Conservation (phyloP, 2,113 vertebrate species). For the Apus apus region DNA sequence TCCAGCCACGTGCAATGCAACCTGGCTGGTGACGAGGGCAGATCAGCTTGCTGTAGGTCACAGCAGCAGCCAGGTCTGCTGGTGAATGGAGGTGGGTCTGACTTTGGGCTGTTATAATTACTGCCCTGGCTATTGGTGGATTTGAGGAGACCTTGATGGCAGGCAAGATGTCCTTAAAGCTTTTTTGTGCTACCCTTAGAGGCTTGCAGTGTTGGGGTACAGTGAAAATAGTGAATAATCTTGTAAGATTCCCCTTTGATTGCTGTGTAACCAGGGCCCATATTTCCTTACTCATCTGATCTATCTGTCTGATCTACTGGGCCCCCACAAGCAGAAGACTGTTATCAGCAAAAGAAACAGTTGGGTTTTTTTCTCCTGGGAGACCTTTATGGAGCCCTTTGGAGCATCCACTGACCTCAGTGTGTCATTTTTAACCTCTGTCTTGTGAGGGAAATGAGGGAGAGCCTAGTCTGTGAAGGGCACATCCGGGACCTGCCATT, state of each 20-base stretch:
- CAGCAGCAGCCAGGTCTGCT: neutral
- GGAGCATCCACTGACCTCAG: neutral
- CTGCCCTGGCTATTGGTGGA: neutral
- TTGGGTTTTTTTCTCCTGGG: neutral
- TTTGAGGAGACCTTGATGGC: neutral
- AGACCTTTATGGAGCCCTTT: neutral
- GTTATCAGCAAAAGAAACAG: neutral
- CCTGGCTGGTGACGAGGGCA: rapidly evolving
- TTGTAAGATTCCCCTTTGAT: neutral
- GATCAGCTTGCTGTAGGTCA: neutral
- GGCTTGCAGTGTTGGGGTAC: neutral
- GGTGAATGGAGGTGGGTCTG: neutral
- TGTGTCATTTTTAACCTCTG: neutral
- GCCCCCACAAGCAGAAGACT: neutral
- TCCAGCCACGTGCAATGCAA: neutral
- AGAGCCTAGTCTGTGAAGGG: neutral
- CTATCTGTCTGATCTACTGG: neutral
- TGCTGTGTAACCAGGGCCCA: neutral
- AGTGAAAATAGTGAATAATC: neutral
- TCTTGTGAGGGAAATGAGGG: neutral
- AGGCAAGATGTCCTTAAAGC: neutral
- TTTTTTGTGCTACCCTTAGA: neutral
- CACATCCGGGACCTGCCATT: constrained; percentile 8
- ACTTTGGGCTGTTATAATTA: neutral
- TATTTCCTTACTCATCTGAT: neutral